A percentile compares a stretch with the other conserved stretches of the same genome.
These are phyloP conservation scores for Apostichopus japonicus DNA, from an alignment of 35 echinoderm and acorn worm species.

Conservation along the genomic window DNA sequence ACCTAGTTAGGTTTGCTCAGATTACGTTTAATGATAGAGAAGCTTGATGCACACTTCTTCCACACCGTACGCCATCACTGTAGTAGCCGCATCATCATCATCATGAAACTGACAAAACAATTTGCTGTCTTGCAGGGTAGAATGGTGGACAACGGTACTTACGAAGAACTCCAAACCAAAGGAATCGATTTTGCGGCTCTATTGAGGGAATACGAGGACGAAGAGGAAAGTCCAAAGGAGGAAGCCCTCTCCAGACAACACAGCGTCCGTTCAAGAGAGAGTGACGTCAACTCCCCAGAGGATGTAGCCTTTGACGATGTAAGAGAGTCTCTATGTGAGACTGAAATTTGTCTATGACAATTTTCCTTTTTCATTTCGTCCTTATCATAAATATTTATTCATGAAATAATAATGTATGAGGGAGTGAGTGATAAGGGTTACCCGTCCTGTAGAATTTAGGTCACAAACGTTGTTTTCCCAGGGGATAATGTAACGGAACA, in stretches of 20 bases:
- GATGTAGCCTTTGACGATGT: slow-evolving; percentile 23
- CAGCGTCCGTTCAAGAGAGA: slow-evolving; percentile 17
- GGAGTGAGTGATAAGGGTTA: neutral
- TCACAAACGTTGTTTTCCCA: no score
- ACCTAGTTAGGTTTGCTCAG: no score
- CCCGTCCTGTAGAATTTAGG: neutral
- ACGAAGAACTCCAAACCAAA: slow-evolving; percentile 61
- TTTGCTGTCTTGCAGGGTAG: slow-evolving; percentile 51
- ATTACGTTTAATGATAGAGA: no score
- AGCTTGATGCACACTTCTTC: no score
- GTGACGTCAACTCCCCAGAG: slow-evolving; percentile 23
- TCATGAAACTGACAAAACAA: no score
- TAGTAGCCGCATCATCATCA: no score
- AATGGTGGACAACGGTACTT: slow-evolving; percentile 72
- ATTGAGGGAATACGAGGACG: slow-evolving; percentile 73
- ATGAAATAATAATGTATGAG: no score
- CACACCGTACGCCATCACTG: no score
- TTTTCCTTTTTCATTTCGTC: neutral
- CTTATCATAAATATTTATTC: no score
- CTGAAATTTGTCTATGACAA: neutral
- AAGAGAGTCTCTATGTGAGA: neutral
- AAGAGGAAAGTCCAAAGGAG: slow-evolving; percentile 5
- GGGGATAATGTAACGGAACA: no score
- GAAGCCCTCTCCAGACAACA: neutral
- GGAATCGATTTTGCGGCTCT: slow-evolving; percentile 89